A percentile compares a stretch with the other conserved stretches of the same genome.
These are phyloP conservation scores for Steromphala cineraria DNA, from an alignment of 2,888 invertebrate species.

Conservation along the genomic window DNA sequence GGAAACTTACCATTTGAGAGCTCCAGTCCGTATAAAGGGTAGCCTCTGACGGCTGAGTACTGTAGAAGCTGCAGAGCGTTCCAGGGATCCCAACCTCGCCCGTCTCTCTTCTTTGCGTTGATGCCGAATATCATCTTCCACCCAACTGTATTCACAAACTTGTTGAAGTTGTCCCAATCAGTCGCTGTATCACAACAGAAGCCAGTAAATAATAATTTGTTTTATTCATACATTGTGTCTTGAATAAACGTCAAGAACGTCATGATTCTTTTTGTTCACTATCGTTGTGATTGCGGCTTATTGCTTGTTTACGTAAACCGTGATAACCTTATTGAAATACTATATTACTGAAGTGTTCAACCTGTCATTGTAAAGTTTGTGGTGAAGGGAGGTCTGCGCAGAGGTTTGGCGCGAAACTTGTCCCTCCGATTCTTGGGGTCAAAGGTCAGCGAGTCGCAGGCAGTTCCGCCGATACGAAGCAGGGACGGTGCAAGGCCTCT, in stretches of 20 bases:
- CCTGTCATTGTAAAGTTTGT: conserved; percentile 22
- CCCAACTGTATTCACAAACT: not conserved
- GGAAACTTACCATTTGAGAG: not conserved
- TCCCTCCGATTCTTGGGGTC: not conserved
- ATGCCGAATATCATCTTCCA: conserved; percentile 1
- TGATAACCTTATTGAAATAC: too few species aligned
- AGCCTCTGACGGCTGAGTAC: not conserved
- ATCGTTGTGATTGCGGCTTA: too few species aligned
- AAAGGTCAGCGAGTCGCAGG: not conserved
- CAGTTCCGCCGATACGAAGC: not conserved
- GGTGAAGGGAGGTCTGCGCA: not conserved
- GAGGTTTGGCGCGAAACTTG: not conserved
- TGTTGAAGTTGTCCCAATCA: not conserved
- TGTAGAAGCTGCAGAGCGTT: not conserved
- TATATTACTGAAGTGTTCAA: not conserved
- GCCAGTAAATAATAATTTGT: not conserved
- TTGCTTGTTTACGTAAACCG: too few species aligned
- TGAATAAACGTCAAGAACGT: too few species aligned
- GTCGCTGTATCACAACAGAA: not conserved
- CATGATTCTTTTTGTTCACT: too few species aligned
- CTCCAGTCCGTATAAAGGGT: not conserved
- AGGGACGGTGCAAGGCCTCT: not conserved
- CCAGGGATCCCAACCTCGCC: not conserved
- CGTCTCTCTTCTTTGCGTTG: not conserved
- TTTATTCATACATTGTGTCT: too few species aligned